Evolutionary conservation across 2,888 invertebrate species (phyloP).

Genomic region (Lymantria monacha): DNA sequence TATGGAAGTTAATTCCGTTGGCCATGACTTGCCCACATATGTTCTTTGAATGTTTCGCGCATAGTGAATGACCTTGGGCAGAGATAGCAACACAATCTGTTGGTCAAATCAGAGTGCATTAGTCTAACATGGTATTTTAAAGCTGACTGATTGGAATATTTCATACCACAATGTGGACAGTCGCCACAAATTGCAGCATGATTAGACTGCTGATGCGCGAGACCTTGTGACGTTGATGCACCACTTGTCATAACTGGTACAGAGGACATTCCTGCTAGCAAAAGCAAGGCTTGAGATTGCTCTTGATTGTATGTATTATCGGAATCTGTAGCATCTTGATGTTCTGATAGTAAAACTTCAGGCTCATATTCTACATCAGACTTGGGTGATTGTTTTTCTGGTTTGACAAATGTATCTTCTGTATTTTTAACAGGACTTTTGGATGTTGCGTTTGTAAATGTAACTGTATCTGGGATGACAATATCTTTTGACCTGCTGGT

Average conservation of each 20-base stretch:
- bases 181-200: conserved; percentile 83
- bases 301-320: conserved; percentile 61
- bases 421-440: conserved; percentile 63
- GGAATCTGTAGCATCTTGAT: conserved; percentile 64
- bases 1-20: conserved; percentile 77
- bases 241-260: conserved; percentile 54
- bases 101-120: conserved; percentile 86
- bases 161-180: conserved; percentile 86
- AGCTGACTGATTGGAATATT: conserved; percentile 86
- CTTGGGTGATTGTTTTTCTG: conserved; percentile 73
- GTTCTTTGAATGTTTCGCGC: conserved; percentile 86
- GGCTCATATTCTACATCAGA: conserved; percentile 75
- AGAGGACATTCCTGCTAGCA: conserved; percentile 68
- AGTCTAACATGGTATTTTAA: conserved; percentile 86
- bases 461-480: conserved; percentile 47
- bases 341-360: conserved; percentile 73
- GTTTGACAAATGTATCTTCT: conserved; percentile 64
- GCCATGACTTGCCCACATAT: conserved; percentile 86
- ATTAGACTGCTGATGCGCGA: conserved; percentile 70
- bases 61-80: conserved; percentile 87
- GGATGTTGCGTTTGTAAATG: conserved; percentile 47
- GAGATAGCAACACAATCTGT: conserved; percentile 86
- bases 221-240: conserved; percentile 68
- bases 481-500: conserved; percentile 56
- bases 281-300: conserved; percentile 64